A percentile compares a stretch with the other conserved stretches of the same genome.
Conservation (phyloP, 2,888 invertebrate genomes). For the Parapristionchus giblindavisi region DNA sequence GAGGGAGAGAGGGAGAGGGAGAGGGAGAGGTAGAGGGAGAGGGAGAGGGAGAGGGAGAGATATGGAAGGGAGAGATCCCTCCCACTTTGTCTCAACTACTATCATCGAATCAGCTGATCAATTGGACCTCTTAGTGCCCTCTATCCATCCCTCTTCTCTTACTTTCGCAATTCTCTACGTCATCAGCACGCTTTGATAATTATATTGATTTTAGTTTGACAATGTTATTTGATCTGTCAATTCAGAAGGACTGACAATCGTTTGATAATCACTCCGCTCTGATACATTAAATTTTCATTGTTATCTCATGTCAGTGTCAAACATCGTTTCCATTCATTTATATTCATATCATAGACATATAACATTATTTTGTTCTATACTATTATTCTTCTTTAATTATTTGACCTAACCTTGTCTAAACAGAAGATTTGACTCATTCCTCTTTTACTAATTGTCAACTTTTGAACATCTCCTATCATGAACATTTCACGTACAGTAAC, state of each 20-base stretch:
- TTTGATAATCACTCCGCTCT: background rate
- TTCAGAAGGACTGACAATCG: background rate
- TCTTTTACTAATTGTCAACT: no score
- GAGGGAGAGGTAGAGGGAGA: conserved; percentile 1
- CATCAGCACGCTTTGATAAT: no score
- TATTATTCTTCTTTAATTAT: no score
- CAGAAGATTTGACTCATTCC: no score
- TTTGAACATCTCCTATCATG: no score
- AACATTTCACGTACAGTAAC: no score
- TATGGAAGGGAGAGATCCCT: conserved; percentile 12
- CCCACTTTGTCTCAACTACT: background rate
- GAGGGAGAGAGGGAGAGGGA: conserved; percentile 14
- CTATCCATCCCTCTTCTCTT: background rate
- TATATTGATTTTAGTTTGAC: no score
- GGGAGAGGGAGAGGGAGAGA: conserved; percentile 25
- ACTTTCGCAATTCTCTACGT: no score
- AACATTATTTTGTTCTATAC: no score
- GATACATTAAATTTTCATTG: background rate
- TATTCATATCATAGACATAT: no score
- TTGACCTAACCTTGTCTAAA: no score
- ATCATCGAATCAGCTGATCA: conserved; percentile 16
- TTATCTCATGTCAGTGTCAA: background rate
- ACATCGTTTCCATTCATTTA: no score
- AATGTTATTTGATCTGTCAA: background rate
- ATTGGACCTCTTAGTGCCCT: background rate